Conservation (phyloP, 2,797 vertebrate species). For the Yasuhikotakia modesta region DNA sequence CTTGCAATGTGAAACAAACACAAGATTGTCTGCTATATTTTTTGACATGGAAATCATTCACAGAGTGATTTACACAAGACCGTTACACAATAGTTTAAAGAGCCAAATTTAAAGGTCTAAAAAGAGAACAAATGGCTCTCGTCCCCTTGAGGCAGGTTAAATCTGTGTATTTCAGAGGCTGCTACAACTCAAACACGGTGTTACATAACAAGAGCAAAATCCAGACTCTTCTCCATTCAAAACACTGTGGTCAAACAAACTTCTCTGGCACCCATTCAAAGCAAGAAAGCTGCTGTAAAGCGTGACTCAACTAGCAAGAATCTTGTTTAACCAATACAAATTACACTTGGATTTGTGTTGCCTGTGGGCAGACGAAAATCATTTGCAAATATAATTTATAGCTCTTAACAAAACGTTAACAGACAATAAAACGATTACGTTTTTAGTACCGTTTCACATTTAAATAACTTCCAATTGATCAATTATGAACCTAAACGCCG, state of each 20-base stretch:
- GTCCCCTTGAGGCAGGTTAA: slow-evolving; percentile 60
- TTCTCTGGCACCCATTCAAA: slow-evolving; percentile 7
- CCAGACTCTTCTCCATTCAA: slow-evolving; percentile 53
- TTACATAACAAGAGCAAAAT: slow-evolving; percentile 75
- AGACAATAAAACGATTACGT: neutral
- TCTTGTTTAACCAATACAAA: neutral
- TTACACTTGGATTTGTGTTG: neutral
- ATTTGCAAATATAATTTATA: neutral
- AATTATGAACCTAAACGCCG: neutral
- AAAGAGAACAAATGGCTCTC: slow-evolving; percentile 1
- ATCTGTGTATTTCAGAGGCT: slow-evolving; percentile 52
- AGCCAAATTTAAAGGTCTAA: neutral
- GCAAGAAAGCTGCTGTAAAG: neutral
- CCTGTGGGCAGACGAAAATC: too few relatives aligned
- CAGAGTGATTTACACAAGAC: neutral
- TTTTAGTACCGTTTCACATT: too few relatives aligned
- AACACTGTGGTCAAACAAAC: slow-evolving; percentile 32
- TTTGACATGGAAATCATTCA: neutral
- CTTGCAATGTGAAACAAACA: neutral
- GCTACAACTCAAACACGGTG: slow-evolving; percentile 65
- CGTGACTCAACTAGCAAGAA: neutral
- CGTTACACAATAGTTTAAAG: slow-evolving; percentile 6
- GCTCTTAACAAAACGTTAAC: neutral
- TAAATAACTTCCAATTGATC: too few relatives aligned
- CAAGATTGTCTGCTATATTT: neutral